Evolutionary conservation across 92 coral and sea anemone genomes (phyloP).

Genomic region (Zoanthus solanderi): DNA sequence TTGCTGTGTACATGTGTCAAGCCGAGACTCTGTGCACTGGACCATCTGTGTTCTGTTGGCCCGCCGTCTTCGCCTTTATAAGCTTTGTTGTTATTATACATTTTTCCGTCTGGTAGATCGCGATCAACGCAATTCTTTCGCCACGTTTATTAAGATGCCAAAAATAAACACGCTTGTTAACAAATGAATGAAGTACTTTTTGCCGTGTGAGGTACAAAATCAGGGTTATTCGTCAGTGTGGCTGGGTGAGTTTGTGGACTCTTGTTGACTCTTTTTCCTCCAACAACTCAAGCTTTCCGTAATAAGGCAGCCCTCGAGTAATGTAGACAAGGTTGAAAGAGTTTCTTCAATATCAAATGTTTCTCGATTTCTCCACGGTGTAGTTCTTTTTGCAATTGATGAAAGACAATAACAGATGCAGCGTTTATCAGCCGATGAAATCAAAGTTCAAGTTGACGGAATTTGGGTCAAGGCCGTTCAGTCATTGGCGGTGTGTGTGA

Average conservation of each 20-base stretch:
- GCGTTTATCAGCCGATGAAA: not conserved
- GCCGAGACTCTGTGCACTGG: constrained; percentile 84
- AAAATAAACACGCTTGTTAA: constrained; percentile 63
- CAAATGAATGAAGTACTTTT: constrained; percentile 37
- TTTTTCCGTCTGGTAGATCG: constrained; percentile 22
- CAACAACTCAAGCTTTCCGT: not conserved
- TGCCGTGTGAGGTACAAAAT: constrained; percentile 9
- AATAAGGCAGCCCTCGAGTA: not conserved
- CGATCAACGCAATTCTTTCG: constrained; percentile 54
- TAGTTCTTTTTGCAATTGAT: constrained; percentile 2
- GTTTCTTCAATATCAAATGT: not conserved
- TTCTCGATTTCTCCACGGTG: not conserved
- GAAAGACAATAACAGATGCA: constrained; percentile 12
- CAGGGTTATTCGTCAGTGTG: constrained; percentile 2
- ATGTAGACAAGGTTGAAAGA: not conserved
- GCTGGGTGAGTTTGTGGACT: not conserved
- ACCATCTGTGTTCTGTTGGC: constrained; percentile 20
- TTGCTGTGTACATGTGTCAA: constrained; percentile 53
- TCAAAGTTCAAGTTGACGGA: not conserved
- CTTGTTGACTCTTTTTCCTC: not conserved
- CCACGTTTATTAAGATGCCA: constrained; percentile 56
- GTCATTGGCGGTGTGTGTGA: not conserved
- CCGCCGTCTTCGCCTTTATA: constrained; percentile 34
- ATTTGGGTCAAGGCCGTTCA: not conserved
- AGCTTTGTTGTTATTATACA: constrained; percentile 41